phyloP scores from a whole-genome alignment of 2,888 invertebrate species.

The Agrochola lychnidis region DNA sequence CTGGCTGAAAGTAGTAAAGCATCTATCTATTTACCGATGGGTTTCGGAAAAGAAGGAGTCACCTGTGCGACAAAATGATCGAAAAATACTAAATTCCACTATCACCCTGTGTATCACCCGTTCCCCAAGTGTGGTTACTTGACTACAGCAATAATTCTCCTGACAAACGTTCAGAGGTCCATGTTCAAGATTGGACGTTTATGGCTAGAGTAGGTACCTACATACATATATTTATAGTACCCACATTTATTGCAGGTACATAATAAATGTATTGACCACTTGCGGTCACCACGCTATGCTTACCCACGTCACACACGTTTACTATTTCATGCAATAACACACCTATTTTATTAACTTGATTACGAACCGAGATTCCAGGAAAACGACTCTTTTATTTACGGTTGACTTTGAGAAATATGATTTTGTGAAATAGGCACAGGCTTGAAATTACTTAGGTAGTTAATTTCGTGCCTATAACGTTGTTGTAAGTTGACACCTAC shows the following conservation, averaged over 20 bases:
- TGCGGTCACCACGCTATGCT: not conserved
- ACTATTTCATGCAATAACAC: slow-evolving; percentile 60
- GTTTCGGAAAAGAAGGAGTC: not conserved
- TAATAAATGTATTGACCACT: slow-evolving; percentile 16
- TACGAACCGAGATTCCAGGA: slow-evolving; percentile 61
- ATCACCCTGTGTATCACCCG: too few species aligned
- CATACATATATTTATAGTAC: not conserved
- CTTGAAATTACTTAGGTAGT: not conserved
- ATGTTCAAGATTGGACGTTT: not conserved
- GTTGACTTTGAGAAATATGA: slow-evolving; percentile 65
- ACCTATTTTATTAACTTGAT: slow-evolving; percentile 71
- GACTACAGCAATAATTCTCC: not conserved
- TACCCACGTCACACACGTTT: slow-evolving; percentile 35
- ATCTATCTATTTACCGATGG: not conserved
- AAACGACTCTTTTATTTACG: slow-evolving; percentile 63
- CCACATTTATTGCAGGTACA: slow-evolving; percentile 1
- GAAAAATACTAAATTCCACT: not conserved
- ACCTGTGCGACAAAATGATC: not conserved
- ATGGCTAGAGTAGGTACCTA: not conserved
- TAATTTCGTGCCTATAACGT: not conserved
- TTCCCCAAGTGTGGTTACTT: not conserved
- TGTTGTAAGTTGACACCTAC: not conserved
- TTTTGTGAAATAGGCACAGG: slow-evolving; percentile 5
- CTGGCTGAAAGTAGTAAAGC: too few species aligned
- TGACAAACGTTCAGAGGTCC: not conserved